Conservation (phyloP, 1,140 invertebrate species). For the Dryas iulia region DNA sequence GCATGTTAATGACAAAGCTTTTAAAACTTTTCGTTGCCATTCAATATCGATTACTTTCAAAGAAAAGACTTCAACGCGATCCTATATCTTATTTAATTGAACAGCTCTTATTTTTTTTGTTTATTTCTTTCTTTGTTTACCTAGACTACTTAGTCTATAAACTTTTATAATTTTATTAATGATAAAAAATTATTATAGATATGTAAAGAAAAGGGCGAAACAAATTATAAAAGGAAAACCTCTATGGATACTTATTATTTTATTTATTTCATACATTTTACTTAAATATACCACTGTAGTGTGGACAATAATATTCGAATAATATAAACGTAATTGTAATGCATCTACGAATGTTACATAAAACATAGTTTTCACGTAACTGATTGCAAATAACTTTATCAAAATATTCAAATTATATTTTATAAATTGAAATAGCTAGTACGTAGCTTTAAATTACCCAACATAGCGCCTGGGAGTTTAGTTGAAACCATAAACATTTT, state of each 20-base stretch:
- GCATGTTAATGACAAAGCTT: slow-evolving; percentile 12
- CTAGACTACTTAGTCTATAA: too few relatives aligned
- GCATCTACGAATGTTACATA: neutral
- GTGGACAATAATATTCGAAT: too few relatives aligned
- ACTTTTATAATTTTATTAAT: too few relatives aligned
- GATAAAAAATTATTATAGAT: too few relatives aligned
- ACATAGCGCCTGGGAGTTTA: slow-evolving; percentile 21
- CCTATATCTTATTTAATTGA: slow-evolving; percentile 1
- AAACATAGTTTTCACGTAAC: neutral
- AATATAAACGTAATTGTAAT: neutral
- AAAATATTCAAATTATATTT: neutral
- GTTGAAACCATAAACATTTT: slow-evolving; percentile 22
- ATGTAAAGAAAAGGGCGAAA: too few relatives aligned
- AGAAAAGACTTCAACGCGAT: slow-evolving; percentile 68
- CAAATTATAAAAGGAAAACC: too few relatives aligned
- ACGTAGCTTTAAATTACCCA: slow-evolving; percentile 17
- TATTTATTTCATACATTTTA: too few relatives aligned
- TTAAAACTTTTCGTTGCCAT: slow-evolving; percentile 8
- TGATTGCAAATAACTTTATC: neutral
- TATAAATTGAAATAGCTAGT: neutral
- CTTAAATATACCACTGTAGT: too few relatives aligned
- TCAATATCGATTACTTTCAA: slow-evolving; percentile 21
- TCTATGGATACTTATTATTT: too few relatives aligned
- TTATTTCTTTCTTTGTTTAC: too few relatives aligned
- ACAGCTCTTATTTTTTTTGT: too few relatives aligned